Evolutionary conservation across 2,113 vertebrate genomes (phyloP).

Genomic region (Microcebus lehilahytsara): DNA sequence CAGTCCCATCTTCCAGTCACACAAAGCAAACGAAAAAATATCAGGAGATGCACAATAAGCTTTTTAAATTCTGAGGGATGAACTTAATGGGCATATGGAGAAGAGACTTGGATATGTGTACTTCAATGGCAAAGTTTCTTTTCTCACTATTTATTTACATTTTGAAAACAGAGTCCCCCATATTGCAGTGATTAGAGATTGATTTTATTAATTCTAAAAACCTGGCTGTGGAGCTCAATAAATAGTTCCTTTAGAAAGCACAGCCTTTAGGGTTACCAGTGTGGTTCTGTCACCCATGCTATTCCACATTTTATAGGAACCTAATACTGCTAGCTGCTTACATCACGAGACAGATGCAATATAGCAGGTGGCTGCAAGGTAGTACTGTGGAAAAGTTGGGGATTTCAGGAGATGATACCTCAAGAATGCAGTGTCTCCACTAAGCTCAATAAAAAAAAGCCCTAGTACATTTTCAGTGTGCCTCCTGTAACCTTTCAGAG

Average conservation of each 20-base stretch:
- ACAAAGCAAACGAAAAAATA: not conserved
- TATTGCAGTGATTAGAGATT: conserved; percentile 22
- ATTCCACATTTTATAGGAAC: not conserved
- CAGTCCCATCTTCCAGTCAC: not conserved
- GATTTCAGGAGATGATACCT: not conserved
- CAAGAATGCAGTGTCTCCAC: not conserved
- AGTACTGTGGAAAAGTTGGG: not conserved
- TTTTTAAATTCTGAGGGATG: not conserved
- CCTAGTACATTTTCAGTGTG: not conserved
- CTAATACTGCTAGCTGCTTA: not conserved
- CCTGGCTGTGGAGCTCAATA: not conserved
- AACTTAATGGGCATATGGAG: not conserved
- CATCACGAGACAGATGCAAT: not conserved
- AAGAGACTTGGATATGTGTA: not conserved
- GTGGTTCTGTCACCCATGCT: not conserved
- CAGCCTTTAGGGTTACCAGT: conserved; percentile 25
- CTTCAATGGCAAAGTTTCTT: not conserved
- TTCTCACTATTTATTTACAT: not conserved
- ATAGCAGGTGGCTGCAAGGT: not conserved
- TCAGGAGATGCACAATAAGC: not conserved
- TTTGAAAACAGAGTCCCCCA: not conserved
- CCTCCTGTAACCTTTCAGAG: not conserved
- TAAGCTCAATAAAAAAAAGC: not conserved
- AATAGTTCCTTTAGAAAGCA: conserved; percentile 35
- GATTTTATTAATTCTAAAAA: conserved; percentile 51